Conservation (phyloP, 2,888 invertebrate species). For the Drymonia ruficornis region DNA sequence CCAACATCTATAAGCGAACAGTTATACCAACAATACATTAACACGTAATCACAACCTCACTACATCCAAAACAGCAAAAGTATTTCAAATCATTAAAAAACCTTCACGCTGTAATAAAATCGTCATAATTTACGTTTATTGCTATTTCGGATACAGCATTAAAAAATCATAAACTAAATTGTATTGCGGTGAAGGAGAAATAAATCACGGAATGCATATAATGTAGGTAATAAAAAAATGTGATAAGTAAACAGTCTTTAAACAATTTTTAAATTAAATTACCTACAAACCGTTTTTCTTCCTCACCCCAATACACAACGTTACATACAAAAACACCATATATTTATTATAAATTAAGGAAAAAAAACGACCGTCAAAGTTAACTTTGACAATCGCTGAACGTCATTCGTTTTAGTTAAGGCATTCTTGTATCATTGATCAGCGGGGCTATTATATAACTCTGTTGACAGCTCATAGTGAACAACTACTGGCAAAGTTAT, state of each 20-base stretch:
- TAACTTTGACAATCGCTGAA: conserved; percentile 29
- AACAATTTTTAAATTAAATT: too few species aligned
- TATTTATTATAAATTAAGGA: conserved; percentile 30
- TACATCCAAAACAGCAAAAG: conserved; percentile 47
- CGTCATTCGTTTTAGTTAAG: conserved; percentile 21
- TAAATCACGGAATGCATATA: not conserved
- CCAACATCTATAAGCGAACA: conserved; percentile 32
- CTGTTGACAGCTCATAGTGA: too few species aligned
- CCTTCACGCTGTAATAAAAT: conserved; percentile 25
- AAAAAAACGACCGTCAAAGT: conserved; percentile 25
- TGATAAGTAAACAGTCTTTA: not conserved
- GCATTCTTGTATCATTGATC: conserved; percentile 13
- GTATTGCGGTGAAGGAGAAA: conserved; percentile 22
- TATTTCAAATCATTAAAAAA: conserved; percentile 36
- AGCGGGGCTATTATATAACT: too few species aligned
- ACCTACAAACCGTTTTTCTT: not conserved
- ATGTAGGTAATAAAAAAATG: not conserved
- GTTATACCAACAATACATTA: conserved; percentile 38
- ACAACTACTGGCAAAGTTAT: too few species aligned
- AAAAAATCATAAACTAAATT: conserved; percentile 20
- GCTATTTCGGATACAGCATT: conserved; percentile 45
- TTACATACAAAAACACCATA: conserved; percentile 26
- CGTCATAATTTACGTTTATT: conserved; percentile 29
- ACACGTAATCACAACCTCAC: conserved; percentile 57
- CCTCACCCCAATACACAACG: conserved; percentile 37